Evolutionary conservation across 2,888 invertebrate genomes (phyloP).

Genomic region (Campoplex capitator): DNA sequence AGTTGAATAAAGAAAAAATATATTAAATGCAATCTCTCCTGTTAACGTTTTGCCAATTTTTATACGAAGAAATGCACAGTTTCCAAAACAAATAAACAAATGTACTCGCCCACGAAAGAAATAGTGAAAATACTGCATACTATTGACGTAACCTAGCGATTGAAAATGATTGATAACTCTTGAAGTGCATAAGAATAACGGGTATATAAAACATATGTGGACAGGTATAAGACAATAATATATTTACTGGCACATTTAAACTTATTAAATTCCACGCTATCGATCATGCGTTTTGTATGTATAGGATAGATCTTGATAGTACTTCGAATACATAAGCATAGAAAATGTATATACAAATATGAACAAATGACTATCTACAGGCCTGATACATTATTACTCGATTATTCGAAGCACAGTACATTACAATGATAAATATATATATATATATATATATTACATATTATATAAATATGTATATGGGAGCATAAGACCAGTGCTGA

Average conservation of each 20-base stretch:
- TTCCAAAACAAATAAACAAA: background rate
- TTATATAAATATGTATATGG: conserved; percentile 21
- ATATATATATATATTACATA: background rate
- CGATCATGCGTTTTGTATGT: conserved; percentile 49
- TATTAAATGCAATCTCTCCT: background rate
- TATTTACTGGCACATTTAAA: conserved; percentile 58
- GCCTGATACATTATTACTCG: conserved; percentile 37
- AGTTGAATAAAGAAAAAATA: background rate
- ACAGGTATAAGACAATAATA: conserved; percentile 43
- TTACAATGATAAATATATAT: conserved; percentile 1
- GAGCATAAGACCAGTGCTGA: conserved; percentile 27
- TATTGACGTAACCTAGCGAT: background rate
- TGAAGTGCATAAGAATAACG: background rate
- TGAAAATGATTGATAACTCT: conserved; percentile 11
- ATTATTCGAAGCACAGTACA: conserved; percentile 30
- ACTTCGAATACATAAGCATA: background rate
- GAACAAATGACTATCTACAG: conserved; percentile 22
- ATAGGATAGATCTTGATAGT: conserved; percentile 21
- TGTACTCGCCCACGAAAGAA: background rate
- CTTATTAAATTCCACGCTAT: conserved; percentile 67
- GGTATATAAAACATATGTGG: conserved; percentile 7
- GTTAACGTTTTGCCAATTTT: background rate
- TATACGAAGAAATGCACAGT: background rate
- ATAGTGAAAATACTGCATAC: background rate
- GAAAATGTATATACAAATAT: conserved; percentile 1